These are phyloP conservation scores for Amyelois transitella DNA, from an alignment of 1,140 invertebrate species.

Conservation along the genomic window DNA sequence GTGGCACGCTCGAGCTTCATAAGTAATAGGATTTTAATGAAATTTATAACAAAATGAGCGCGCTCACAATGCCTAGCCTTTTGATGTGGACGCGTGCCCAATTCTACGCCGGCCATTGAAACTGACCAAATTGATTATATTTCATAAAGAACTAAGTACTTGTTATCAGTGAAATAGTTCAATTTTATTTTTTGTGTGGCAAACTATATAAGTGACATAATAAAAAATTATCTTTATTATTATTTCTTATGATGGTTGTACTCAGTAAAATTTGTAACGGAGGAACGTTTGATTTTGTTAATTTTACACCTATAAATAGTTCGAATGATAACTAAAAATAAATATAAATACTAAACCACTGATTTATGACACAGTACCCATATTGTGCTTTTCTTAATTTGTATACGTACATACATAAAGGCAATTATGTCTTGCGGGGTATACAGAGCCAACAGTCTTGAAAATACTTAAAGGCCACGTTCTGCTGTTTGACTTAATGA, in stretches of 20 bases:
- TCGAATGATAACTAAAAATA: too few species aligned
- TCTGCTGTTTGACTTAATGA: too few species aligned
- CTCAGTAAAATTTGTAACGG: too few species aligned
- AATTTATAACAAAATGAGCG: conserved; percentile 65
- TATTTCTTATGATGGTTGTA: conserved; percentile 1
- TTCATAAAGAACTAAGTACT: conserved; percentile 43
- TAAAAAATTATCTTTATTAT: neutral
- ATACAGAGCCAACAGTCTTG: too few species aligned
- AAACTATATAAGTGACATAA: conserved; percentile 1
- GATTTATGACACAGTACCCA: too few species aligned
- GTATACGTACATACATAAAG: too few species aligned
- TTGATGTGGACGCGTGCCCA: conserved; percentile 55
- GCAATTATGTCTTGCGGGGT: too few species aligned
- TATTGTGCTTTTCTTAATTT: too few species aligned
- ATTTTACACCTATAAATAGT: too few species aligned
- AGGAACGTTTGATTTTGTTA: too few species aligned
- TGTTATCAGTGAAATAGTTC: conserved; percentile 19
- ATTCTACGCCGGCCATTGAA: conserved; percentile 44
- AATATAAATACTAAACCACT: too few species aligned
- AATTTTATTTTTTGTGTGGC: neutral
- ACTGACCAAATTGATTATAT: conserved; percentile 65
- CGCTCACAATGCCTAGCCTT: conserved; percentile 37
- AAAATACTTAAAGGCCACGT: too few species aligned
- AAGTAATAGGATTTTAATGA: conserved; percentile 65
- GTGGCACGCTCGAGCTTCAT: conserved; percentile 33